A percentile compares a stretch with the other conserved stretches of the same genome.
These are phyloP conservation scores for Lamellibrachia columna DNA, from an alignment of 2,888 invertebrate species.

Conservation along the genomic window DNA sequence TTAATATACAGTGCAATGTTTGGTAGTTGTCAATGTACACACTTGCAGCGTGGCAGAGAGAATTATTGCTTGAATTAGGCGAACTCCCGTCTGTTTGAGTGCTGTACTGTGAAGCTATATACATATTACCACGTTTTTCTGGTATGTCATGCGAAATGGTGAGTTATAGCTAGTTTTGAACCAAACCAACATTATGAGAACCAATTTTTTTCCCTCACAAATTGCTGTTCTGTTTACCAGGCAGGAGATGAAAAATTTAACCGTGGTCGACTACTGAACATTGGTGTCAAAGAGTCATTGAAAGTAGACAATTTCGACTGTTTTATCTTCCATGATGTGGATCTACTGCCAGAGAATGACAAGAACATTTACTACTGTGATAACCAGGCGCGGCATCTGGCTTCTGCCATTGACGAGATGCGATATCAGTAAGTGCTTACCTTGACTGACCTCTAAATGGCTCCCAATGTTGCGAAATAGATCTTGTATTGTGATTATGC, in stretches of 20 bases:
- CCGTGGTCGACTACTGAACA: slow-evolving; percentile 59
- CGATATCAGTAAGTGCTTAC: slow-evolving; percentile 65
- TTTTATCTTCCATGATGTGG: slow-evolving; percentile 65
- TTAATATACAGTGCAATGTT: too few species aligned
- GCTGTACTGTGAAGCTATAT: too few species aligned
- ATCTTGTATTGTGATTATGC: too few species aligned
- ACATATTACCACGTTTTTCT: too few species aligned
- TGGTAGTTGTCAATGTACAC: too few species aligned
- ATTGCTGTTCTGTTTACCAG: slow-evolving; percentile 42
- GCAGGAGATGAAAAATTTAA: slow-evolving; percentile 55
- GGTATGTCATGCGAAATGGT: too few species aligned
- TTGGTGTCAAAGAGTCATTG: slow-evolving; percentile 57
- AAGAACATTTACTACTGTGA: slow-evolving; percentile 66
- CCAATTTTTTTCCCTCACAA: background rate
- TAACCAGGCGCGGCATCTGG: slow-evolving; percentile 63
- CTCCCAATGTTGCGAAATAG: too few species aligned
- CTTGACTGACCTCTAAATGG: background rate
- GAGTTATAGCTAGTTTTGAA: too few species aligned
- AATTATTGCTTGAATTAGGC: background rate
- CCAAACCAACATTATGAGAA: background rate
- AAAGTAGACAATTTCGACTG: slow-evolving; percentile 54
- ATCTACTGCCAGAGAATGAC: slow-evolving; percentile 67
- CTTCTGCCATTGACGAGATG: slow-evolving; percentile 66
- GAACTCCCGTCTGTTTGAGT: background rate
- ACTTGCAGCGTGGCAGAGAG: too few species aligned